A percentile compares a stretch with the other conserved stretches of the same genome.
These are phyloP conservation scores for Masticophis lateralis DNA, from an alignment of 2,797 vertebrate species.

Conservation along the genomic window DNA sequence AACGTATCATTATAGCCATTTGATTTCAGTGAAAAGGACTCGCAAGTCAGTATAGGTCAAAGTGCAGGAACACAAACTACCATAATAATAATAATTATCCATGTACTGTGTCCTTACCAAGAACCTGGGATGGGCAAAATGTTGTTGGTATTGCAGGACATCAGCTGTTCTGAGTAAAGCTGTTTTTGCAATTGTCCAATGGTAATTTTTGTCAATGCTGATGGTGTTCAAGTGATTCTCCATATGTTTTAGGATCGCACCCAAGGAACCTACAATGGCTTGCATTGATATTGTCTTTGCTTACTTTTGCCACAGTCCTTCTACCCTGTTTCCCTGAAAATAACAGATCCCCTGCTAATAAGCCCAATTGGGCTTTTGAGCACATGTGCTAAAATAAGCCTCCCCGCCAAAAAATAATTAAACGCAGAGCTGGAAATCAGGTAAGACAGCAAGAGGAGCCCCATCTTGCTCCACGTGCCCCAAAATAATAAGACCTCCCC, in stretches of 20 bases:
- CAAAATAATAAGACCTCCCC: too few species aligned
- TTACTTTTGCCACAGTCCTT: neutral
- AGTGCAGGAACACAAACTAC: neutral
- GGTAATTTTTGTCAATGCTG: neutral
- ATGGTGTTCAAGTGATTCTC: neutral
- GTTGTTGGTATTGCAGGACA: neutral
- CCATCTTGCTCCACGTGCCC: too few species aligned
- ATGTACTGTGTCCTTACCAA: neutral
- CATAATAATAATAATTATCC: neutral
- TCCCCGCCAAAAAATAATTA: too few species aligned
- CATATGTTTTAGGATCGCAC: neutral
- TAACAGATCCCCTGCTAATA: too few species aligned
- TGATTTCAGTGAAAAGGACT: neutral
- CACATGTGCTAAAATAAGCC: too few species aligned
- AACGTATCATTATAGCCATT: neutral
- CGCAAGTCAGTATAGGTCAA: neutral
- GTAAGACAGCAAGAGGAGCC: too few species aligned
- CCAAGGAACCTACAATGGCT: neutral
- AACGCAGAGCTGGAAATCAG: too few species aligned
- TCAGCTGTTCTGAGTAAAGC: neutral
- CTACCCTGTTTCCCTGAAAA: too few species aligned
- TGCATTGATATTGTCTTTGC: neutral
- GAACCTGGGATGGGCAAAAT: neutral
- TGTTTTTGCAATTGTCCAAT: neutral
- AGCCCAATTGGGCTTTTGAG: too few species aligned